Conservation (phyloP, 2,888 invertebrate species). For the Pyrochroa serraticornis region DNA sequence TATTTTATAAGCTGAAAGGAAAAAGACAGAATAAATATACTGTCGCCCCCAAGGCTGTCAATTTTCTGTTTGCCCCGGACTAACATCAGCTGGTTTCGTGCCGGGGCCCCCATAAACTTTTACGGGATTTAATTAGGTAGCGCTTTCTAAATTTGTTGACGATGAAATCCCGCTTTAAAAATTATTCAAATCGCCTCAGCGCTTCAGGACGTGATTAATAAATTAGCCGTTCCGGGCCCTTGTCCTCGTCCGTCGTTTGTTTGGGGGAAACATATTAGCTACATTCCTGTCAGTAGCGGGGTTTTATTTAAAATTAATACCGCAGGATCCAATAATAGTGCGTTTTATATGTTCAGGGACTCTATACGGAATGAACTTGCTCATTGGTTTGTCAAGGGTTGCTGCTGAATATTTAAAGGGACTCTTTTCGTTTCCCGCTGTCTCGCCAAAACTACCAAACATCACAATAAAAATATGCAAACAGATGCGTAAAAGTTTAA, state of each 20-base stretch:
- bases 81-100: no score
- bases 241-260: not conserved
- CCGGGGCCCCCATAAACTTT: no score
- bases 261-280: constrained; percentile 1
- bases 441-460: not conserved
- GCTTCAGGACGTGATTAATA: no score
- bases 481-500: constrained; percentile 30
- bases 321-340: constrained; percentile 26
- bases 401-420: constrained; percentile 20
- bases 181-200: no score
- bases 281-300: constrained; percentile 8
- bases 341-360: constrained; percentile 25
- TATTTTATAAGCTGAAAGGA: no score
- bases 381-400: constrained; percentile 10
- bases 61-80: no score
- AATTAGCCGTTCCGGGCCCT: no score
- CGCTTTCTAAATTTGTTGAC: no score
- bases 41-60: no score
- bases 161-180: no score
- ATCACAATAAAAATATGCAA: constrained; percentile 31
- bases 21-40: no score
- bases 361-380: not conserved
- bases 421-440: constrained; percentile 1
- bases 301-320: constrained; percentile 29
- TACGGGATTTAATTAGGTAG: no score